A percentile compares a stretch with the other conserved stretches of the same genome.
These are phyloP conservation scores for Mastacembelus armatus DNA, from an alignment of 2,797 vertebrate genomes.

Conservation along the genomic window DNA sequence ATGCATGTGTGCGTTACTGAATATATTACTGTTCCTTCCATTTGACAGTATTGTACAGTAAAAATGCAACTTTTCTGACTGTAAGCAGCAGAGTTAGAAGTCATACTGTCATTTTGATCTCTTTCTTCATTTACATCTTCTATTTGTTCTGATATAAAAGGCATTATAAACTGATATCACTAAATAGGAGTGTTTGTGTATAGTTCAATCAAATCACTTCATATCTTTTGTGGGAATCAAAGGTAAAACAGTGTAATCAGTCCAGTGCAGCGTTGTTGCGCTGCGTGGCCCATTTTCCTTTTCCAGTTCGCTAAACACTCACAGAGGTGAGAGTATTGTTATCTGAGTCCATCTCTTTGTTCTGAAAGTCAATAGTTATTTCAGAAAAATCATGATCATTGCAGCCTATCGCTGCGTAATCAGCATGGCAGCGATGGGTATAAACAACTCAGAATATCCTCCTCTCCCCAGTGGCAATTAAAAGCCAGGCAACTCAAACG, in stretches of 20 bases:
- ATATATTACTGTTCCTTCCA: no score
- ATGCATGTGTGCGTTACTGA: no score
- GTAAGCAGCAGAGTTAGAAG: background rate
- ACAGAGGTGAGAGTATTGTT: conserved; percentile 32
- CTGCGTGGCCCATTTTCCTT: conserved; percentile 25
- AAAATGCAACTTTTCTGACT: background rate
- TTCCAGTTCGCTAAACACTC: conserved; percentile 27
- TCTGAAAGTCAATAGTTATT: conserved; percentile 56
- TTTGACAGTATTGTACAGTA: no score
- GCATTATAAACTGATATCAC: background rate
- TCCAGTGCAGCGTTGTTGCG: conserved; percentile 21
- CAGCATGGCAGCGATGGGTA: conserved; percentile 30
- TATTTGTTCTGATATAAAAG: conserved; percentile 8
- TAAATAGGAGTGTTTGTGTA: background rate
- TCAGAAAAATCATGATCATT: conserved; percentile 54
- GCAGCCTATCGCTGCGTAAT: conserved; percentile 41
- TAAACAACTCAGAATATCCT: conserved; percentile 38
- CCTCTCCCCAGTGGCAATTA: conserved; percentile 46
- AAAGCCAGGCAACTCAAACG: conserved; percentile 51
- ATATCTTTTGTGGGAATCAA: conserved; percentile 2
- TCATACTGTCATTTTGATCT: background rate
- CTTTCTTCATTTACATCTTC: conserved; percentile 7
- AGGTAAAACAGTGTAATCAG: conserved; percentile 27
- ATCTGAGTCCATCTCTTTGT: conserved; percentile 51
- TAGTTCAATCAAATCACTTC: background rate